Evolutionary conservation across 1,140 invertebrate species (phyloP), one percentile per base, ranked within the genome.

Genomic region (Agrilus planipennis): DNA sequence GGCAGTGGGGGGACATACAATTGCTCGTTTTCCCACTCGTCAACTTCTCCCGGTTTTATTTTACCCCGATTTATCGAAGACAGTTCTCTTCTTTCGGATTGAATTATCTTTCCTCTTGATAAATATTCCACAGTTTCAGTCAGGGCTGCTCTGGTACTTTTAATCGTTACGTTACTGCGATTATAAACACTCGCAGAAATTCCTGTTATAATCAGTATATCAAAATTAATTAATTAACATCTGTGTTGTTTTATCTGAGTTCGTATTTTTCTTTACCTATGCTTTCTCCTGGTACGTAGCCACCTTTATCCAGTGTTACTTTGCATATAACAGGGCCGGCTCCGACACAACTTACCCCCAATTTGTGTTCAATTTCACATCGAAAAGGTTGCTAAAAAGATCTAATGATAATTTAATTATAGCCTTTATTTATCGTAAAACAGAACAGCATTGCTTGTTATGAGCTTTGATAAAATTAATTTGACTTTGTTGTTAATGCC

Each of bases 1-100:
- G 91, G 91, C 46, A 96, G 65, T 14, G 92, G 89, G 41, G 92
- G 91, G 40, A 96, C 87, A 60, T 90, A 89, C 34, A 95, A 75
- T 60, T 89, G 80, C 63, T 93, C 89, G 57, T 84, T 85, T 29
- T 79, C 73, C 89, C 89, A 95, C 61, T 86, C 79, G 57, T 89
- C 86, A 28, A 74, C 76, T 47, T 79, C 80, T 4, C 83, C 83
- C 1, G 86, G 75, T 36, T 81, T 73, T 37, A 90, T 83, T 67
- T 89, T 89, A 4, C 89, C 89, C 49, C 83, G 74, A 16, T 74
- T 73, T 29, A 90, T 68, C 9, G 81, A 77, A 2, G 87, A 83
- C 50, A 94, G 63, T 63, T 91, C 88, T 50, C 89, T 71, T 29
- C 81, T 82, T 68, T 94, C 89, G 14, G 81, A 83, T 50, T 89